A percentile compares a stretch with the other conserved stretches of the same genome.
These are phyloP conservation scores for Chionoecetes opilio DNA, from an alignment of 1,140 invertebrate species.

Conservation along the genomic window DNA sequence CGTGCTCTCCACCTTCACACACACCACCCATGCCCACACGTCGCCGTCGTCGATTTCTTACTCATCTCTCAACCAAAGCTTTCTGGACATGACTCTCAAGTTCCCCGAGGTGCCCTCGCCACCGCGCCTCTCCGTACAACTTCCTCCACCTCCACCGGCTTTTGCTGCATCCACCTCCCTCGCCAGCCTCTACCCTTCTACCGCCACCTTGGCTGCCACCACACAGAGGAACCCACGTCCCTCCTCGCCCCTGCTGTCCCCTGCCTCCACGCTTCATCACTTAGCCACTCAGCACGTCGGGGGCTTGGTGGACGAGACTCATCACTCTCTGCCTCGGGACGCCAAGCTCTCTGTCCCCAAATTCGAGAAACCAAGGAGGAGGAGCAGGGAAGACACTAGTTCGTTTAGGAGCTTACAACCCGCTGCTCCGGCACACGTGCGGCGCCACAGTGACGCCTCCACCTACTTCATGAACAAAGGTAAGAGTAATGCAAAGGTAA, in stretches of 20 bases:
- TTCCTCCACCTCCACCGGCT: neutral
- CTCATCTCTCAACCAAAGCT: neutral
- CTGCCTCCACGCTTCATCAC: slow-evolving; percentile 52
- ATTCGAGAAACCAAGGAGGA: slow-evolving; percentile 21
- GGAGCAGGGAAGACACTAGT: slow-evolving; percentile 47
- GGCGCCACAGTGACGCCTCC: slow-evolving; percentile 41
- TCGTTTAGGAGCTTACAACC: neutral
- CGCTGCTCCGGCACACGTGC: neutral
- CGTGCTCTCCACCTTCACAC: slow-evolving; percentile 37
- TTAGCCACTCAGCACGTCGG: slow-evolving; percentile 67
- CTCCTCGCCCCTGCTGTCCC: slow-evolving; percentile 50
- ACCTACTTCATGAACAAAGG: slow-evolving; percentile 25
- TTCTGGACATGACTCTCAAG: slow-evolving; percentile 24
- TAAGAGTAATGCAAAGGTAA: neutral
- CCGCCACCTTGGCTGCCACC: neutral
- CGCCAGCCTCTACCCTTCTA: neutral
- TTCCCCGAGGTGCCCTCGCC: neutral
- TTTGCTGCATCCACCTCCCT: neutral
- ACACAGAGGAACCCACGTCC: neutral
- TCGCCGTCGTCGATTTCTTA: neutral
- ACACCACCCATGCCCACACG: slow-evolving; percentile 36
- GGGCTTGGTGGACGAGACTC: slow-evolving; percentile 38
- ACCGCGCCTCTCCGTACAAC: neutral
- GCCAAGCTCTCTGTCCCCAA: slow-evolving; percentile 33
- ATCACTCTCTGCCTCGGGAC: neutral